Percentiles rank a stretch among this genome's conserved stretches.
phyloP scores from a whole-genome alignment of 2,888 invertebrate species.

The Leucophenga maculata region DNA sequence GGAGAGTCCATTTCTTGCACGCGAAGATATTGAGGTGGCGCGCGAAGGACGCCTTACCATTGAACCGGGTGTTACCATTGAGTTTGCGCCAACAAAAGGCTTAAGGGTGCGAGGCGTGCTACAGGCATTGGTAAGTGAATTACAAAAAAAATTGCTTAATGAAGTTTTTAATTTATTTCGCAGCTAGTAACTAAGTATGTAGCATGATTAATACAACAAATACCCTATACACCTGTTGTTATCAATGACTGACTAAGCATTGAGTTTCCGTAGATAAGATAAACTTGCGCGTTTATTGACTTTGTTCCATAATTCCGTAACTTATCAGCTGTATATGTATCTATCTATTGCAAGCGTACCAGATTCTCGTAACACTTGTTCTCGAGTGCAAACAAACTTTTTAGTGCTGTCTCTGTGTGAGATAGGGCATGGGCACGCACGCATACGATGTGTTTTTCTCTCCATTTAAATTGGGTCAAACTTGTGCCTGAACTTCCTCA shows the following conservation, averaged over 20 bases:
- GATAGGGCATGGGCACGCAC: conserved; percentile 52
- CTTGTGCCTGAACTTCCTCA: conserved; percentile 49
- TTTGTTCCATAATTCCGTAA: conserved; percentile 26
- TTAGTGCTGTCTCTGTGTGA: conserved; percentile 42
- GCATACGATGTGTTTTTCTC: conserved; percentile 39
- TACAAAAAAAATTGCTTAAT: conserved; percentile 8
- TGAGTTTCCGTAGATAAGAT: conserved; percentile 60
- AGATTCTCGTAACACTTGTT: conserved; percentile 13
- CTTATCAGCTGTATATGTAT: conserved; percentile 13
- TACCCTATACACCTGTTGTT: conserved; percentile 51
- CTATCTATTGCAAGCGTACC: not conserved
- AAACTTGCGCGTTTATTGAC: conserved; percentile 45
- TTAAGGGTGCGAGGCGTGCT: conserved; percentile 93
- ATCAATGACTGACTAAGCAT: conserved; percentile 43
- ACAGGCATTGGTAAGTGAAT: conserved; percentile 85
- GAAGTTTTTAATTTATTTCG: not conserved
- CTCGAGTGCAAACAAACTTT: not conserved
- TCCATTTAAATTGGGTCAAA: conserved; percentile 52
- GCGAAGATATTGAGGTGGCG: conserved; percentile 86
- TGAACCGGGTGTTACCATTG: conserved; percentile 91
- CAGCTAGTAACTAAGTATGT: not conserved
- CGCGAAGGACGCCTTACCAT: conserved; percentile 85
- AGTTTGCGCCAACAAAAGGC: conserved; percentile 93
- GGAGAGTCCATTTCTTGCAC: conserved; percentile 83
- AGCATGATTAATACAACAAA: not conserved